Evolutionary conservation across 2,888 invertebrate genomes (phyloP), one percentile per base, ranked within the genome.

Genomic region (Orthosia incerta): DNA sequence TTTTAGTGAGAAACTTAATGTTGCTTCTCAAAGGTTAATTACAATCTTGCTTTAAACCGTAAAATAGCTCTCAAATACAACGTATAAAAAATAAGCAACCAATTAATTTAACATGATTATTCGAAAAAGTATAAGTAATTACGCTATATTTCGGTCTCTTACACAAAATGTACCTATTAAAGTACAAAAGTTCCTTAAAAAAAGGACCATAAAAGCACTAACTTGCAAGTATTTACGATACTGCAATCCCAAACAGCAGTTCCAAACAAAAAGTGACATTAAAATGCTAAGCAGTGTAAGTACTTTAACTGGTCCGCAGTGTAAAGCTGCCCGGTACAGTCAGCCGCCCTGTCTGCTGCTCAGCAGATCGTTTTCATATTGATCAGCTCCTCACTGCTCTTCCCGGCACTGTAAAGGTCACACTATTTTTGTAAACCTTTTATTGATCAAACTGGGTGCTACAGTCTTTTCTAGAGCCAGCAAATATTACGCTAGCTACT

Each of bases 291-390:
- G 60, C 77, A 77, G 50, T 62, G 71, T 45, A 69, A 57, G 61
- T 39, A 53, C 39, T 75, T 48, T 61, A 65, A 79, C 67, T 70
- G 71, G 56, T 39, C 63, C 57, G 64, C 76, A 72, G 83, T 72
- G 79, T 71, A 62, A 51, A 62, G 59, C 66, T 39, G 61, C n/a
- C 67, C 69, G 68, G 50, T 51, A 56, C 53, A 75, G 16, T 23
- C 46, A 11, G 20, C 53, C 39, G 39, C 9, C 9, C 39, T 39
- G 39, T 71, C 13, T 45, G 48, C 55, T 50, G 26, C 48, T 61
- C 64, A 46, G 51, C 66, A 31, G 23, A 53, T 71, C 26, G 73
- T 79, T 82, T 76, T 76, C 82, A 83, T 79, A 82, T 73, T 68
- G 70, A 76, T 59, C 67, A n/a, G 57, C 53, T 31, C 50, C 9